phyloP scores from a whole-genome alignment of 2,888 invertebrate genomes.

The Drosophila acutilabella region DNA sequence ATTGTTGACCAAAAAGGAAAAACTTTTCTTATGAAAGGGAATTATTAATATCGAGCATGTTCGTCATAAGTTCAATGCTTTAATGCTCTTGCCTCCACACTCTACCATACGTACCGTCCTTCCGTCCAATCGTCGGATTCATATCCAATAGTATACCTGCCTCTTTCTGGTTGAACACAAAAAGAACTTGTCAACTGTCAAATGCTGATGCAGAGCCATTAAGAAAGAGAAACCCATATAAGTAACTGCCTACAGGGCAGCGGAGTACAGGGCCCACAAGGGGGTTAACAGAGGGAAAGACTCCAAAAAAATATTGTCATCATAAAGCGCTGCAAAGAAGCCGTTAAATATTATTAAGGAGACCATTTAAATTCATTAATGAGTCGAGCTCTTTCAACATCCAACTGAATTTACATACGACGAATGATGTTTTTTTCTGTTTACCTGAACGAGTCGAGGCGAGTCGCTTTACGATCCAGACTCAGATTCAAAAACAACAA shows the following conservation, averaged over 20 bases:
- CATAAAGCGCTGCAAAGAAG: constrained; percentile 84
- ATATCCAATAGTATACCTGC: constrained; percentile 1
- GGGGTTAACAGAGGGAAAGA: constrained; percentile 9
- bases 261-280: neutral
- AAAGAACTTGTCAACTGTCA: constrained; percentile 82
- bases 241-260: constrained; percentile 35
- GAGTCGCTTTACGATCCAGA: constrained; percentile 51
- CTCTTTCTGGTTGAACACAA: constrained; percentile 46
- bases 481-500: constrained; percentile 70
- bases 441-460: constrained; percentile 54
- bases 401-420: constrained; percentile 32
- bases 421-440: constrained; percentile 46
- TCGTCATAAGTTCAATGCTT: constrained; percentile 69
- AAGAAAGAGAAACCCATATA: constrained; percentile 75
- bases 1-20: constrained; percentile 50
- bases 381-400: constrained; percentile 73
- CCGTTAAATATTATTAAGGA: constrained; percentile 85
- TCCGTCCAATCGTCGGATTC: no score
- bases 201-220: constrained; percentile 76
- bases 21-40: constrained; percentile 72
- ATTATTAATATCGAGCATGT: constrained; percentile 76
- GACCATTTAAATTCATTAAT: constrained; percentile 85
- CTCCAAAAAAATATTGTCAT: constrained; percentile 82
- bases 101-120: no score
- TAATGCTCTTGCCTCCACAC: constrained; percentile 22